These are phyloP conservation scores for Hymenochirus boettgeri DNA, from an alignment of 2,113 vertebrate genomes.

Conservation along the genomic window DNA sequence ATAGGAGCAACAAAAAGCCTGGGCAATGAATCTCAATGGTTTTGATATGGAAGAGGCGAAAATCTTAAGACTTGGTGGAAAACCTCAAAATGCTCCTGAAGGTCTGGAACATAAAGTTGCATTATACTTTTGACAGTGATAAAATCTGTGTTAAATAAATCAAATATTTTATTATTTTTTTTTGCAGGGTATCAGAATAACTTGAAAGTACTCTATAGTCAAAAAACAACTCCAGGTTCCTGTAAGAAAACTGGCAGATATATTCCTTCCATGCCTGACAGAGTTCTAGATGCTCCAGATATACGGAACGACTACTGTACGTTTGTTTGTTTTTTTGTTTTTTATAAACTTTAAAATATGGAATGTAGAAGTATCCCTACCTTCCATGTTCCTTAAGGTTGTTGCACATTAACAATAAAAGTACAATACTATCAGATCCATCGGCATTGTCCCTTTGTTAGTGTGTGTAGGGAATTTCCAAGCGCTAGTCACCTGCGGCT, in stretches of 20 bases:
- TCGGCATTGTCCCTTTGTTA: too few species aligned
- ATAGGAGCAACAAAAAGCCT: constrained; percentile 83
- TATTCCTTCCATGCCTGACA: constrained; percentile 82
- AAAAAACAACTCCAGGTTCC: constrained; percentile 79
- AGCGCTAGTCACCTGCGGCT: too few species aligned
- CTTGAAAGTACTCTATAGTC: constrained; percentile 91
- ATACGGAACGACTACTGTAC: constrained; percentile 93
- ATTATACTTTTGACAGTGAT: too few species aligned
- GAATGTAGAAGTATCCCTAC: too few species aligned
- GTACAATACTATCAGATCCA: too few species aligned
- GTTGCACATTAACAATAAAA: too few species aligned
- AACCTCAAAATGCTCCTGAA: constrained; percentile 86
- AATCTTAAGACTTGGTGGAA: constrained; percentile 87
- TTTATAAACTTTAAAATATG: too few species aligned
- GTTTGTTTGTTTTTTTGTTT: too few species aligned
- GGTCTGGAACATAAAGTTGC: constrained; percentile 63
- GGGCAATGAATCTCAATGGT: constrained; percentile 87
- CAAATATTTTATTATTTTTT: not conserved
- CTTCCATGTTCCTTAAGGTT: too few species aligned
- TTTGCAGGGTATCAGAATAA: constrained; percentile 90
- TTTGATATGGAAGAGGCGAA: constrained; percentile 90
- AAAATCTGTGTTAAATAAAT: not conserved
- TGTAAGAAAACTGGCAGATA: constrained; percentile 77
- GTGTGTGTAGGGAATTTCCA: too few species aligned
- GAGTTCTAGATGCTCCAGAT: constrained; percentile 88